Evolutionary conservation across 2,113 vertebrate genomes (phyloP).

Genomic region (Pipa parva): DNA sequence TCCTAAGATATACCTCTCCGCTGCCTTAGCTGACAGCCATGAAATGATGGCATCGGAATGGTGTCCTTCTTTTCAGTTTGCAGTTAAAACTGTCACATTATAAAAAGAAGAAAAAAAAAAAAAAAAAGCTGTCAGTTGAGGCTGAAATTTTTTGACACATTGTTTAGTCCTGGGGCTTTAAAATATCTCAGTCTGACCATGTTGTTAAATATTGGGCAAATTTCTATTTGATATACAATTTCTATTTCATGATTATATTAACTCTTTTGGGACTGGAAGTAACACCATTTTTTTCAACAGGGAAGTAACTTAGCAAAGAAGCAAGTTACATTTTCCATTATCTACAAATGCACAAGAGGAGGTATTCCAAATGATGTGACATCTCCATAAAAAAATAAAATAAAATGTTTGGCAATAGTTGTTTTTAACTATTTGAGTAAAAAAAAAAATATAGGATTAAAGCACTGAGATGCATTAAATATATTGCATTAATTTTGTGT

Average conservation of each 20-base stretch:
- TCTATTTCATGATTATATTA: not conserved
- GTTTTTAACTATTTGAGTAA: too few relatives aligned
- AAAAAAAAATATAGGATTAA: too few relatives aligned
- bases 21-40: constrained; percentile 58
- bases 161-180: constrained; percentile 26
- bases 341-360: too few relatives aligned
- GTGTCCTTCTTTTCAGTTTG: constrained; percentile 58
- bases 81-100: constrained; percentile 54
- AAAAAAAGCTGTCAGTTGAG: constrained; percentile 46
- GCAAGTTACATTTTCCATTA: too few relatives aligned
- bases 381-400: too few relatives aligned
- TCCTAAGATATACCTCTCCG: constrained; percentile 66
- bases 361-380: too few relatives aligned
- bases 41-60: constrained; percentile 60
- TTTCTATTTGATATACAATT: constrained; percentile 25
- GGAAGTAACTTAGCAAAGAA: too few relatives aligned
- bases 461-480: too few relatives aligned
- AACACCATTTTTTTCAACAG: too few relatives aligned
- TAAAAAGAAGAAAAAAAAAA: constrained; percentile 35
- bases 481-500: too few relatives aligned
- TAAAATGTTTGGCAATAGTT: too few relatives aligned
- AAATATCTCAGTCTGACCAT: constrained; percentile 34
- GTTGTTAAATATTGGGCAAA: constrained; percentile 35
- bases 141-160: constrained; percentile 29
- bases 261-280: too few relatives aligned